Conservation (phyloP, 2,113 vertebrate species). For the Canis aureus region DNA sequence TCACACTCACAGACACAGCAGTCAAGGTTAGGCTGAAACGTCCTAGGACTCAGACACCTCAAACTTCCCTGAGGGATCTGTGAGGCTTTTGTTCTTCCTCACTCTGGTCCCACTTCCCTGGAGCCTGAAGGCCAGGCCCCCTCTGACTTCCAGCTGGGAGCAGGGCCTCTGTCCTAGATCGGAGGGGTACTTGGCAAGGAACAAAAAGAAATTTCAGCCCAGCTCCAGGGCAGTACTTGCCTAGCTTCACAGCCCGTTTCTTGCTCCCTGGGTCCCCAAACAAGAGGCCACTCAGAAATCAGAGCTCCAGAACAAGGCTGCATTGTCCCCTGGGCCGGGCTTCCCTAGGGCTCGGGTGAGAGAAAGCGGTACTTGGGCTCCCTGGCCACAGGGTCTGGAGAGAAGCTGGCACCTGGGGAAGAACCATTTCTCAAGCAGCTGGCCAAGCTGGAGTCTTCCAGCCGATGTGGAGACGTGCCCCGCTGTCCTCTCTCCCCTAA, state of each 20-base stretch:
- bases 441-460: background rate
- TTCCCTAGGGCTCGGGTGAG: conserved; percentile 44
- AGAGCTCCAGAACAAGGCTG: conserved; percentile 68
- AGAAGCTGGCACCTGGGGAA: conserved; percentile 76
- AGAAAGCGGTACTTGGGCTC: conserved; percentile 52
- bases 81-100: background rate
- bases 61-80: background rate
- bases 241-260: conserved; percentile 52
- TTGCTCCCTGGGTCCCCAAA: conserved; percentile 68
- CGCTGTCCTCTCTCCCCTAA: background rate
- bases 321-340: conserved; percentile 63
- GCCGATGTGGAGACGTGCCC: background rate
- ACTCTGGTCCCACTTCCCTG: background rate
- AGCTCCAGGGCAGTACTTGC: conserved; percentile 28
- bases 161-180: conserved; percentile 68
- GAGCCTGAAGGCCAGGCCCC: conserved; percentile 10
- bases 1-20: background rate
- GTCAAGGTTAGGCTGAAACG: background rate
- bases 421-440: conserved; percentile 68
- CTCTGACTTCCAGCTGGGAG: background rate
- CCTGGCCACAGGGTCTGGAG: conserved; percentile 10
- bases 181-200: conserved; percentile 74
- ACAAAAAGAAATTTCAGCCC: conserved; percentile 63
- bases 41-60: background rate
- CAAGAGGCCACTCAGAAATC: conserved; percentile 78